Conservation (phyloP, 1,140 invertebrate genomes). For the Phthorimaea operculella region DNA sequence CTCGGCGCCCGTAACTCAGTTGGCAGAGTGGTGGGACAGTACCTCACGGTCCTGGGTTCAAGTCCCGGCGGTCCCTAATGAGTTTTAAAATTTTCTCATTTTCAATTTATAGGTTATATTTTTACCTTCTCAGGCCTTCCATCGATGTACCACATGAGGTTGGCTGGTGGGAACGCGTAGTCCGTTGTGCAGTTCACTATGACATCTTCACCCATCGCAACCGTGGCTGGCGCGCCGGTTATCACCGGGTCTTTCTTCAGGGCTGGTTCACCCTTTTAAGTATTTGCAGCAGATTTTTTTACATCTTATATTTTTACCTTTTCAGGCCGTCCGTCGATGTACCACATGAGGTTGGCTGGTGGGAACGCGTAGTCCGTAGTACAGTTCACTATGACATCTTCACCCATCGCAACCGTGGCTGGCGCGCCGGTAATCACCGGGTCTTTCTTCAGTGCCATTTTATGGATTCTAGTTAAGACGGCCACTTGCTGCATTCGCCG, state of each 20-base stretch:
- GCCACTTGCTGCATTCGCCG: no score
- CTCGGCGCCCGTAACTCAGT: no score
- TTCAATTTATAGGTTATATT: background rate
- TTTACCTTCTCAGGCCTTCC: slow-evolving; percentile 43
- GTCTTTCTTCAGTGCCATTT: slow-evolving; percentile 44
- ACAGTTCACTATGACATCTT: slow-evolving; percentile 50
- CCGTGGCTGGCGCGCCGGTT: slow-evolving; percentile 31
- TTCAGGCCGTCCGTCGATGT: background rate
- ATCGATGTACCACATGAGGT: slow-evolving; percentile 53
- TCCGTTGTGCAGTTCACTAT: slow-evolving; percentile 48
- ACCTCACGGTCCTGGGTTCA: no score
- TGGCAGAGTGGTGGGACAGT: no score
- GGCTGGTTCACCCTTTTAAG: slow-evolving; percentile 7
- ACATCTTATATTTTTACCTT: slow-evolving; percentile 34
- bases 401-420: slow-evolving; percentile 40
- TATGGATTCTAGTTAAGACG: no score
- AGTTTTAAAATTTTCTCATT: background rate
- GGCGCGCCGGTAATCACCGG: slow-evolving; percentile 39
- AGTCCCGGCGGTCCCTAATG: no score
- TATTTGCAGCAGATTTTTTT: no score
- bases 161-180: slow-evolving; percentile 47
- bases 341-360: slow-evolving; percentile 51
- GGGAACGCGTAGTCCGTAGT: slow-evolving; percentile 46
- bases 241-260: slow-evolving; percentile 49
- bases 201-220: slow-evolving; percentile 47